Base-by-base conservation (phyloP, 2,888 invertebrate genomes). In the Chloromyia formosa region DNA sequence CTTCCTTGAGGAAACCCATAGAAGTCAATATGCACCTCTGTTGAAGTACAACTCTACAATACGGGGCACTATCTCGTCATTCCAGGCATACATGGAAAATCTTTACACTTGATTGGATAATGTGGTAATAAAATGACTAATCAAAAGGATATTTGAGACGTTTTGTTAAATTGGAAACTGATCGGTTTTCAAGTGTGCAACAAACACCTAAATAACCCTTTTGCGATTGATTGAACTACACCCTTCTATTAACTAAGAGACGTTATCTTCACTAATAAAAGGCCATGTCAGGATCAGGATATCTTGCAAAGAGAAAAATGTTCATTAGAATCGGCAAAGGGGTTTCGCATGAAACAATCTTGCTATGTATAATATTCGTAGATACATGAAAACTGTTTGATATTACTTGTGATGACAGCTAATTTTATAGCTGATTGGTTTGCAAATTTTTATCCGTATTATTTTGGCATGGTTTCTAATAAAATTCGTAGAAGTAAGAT, bases 161-260 rank as follows among this genome's bases (percentile, higher is more conserved):
- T 58, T 58, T 58, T 42, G 42, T 10, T 58, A 20, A 58, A 60
- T 60, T 60, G 60, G 60, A 60, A 60, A 60, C 60, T 60, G 60
- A 60, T 60, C 60, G 60, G 60, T 60, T 60, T 23, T 60, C 5
- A 60, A 60, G 27, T 60, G 60, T 23, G 27, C 60, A 60, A 27
- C 60, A 49, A 49, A 49, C 49, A 49, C 16, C 16, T 49, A 12
- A n/a, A 12, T 49, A 49, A 12, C 49, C 49, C 12, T 49, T 49
- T 49, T 49, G 49, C 49, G 12, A 49, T n/a, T 49, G 49, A 49
- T 5, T 49, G 16, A 49, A 49, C 12, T 3, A 35, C 7, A 35
- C 49, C 49, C 10, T 49, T n/a, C 5, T 5, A 49, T 49, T 49
- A 49, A n/a, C 49, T n/a, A 49, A 49, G 16, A n/a, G 7, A 35